Percentiles rank a stretch among this genome's conserved stretches.
Conservation (phyloP, 2,888 invertebrate genomes). For the Prosapia bicincta region DNA sequence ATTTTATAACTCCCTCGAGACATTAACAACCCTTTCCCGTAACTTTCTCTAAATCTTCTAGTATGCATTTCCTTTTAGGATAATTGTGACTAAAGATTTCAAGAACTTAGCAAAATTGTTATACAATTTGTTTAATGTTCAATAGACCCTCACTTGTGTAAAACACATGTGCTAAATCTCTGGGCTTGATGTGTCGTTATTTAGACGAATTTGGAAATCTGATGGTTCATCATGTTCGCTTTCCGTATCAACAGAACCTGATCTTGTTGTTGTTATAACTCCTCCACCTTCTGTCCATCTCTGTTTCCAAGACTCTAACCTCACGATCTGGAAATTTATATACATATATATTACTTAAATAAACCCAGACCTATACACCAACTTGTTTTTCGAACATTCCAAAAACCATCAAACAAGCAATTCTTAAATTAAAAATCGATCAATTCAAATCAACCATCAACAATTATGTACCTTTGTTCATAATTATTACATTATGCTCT, state of each 20-base stretch:
- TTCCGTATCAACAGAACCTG: constrained; percentile 48
- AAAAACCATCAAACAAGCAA: too few relatives aligned
- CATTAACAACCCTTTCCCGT: not conserved
- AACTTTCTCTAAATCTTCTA: not conserved
- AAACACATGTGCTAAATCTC: not conserved
- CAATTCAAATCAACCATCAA: too few relatives aligned
- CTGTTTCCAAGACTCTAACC: constrained; percentile 62
- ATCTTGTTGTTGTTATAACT: constrained; percentile 44
- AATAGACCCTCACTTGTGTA: not conserved
- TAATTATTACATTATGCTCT: too few relatives aligned
- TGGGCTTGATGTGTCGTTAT: constrained; percentile 5
- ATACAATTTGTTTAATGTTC: not conserved
- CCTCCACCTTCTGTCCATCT: constrained; percentile 45
- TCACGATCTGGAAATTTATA: constrained; percentile 59
- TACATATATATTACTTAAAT: too few relatives aligned
- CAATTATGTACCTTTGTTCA: too few relatives aligned
- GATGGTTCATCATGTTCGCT: constrained; percentile 52
- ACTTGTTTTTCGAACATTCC: not conserved
- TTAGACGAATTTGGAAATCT: constrained; percentile 39
- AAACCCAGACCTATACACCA: not conserved
- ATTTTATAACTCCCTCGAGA: not conserved
- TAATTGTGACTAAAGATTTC: not conserved
- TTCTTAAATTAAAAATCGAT: too few relatives aligned
- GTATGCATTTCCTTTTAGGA: not conserved
- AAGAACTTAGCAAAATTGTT: not conserved